Conservation (phyloP, 2,888 invertebrate genomes). For the Petrophora chlorosata region DNA sequence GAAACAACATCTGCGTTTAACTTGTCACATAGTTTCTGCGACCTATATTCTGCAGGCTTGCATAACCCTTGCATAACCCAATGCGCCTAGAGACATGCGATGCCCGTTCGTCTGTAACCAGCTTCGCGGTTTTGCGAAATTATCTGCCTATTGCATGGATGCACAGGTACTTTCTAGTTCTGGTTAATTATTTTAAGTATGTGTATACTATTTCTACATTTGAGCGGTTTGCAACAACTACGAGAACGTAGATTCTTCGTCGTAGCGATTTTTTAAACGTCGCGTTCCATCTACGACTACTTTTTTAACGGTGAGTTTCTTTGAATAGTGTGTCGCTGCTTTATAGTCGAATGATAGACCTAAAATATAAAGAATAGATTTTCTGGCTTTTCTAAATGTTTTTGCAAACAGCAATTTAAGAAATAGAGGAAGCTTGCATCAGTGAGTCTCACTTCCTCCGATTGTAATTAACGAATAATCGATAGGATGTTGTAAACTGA, state of each 20-base stretch:
- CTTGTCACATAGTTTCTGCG: slow-evolving; percentile 28
- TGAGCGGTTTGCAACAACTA: too few relatives aligned
- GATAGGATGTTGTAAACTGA: slow-evolving; percentile 54
- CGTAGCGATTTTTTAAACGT: too few relatives aligned
- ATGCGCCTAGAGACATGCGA: slow-evolving; percentile 58
- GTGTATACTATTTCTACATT: background rate
- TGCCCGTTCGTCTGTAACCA: slow-evolving; percentile 61
- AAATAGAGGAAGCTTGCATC: slow-evolving; percentile 43
- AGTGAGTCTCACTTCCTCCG: slow-evolving; percentile 44
- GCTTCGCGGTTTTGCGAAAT: slow-evolving; percentile 53
- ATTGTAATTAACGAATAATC: slow-evolving; percentile 26
- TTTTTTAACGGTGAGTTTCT: too few relatives aligned
- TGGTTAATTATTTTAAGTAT: slow-evolving; percentile 1
- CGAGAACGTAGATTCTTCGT: too few relatives aligned
- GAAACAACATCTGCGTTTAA: slow-evolving; percentile 28
- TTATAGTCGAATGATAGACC: too few relatives aligned
- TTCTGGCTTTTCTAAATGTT: slow-evolving; percentile 4
- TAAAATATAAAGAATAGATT: too few relatives aligned
- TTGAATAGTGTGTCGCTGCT: too few relatives aligned
- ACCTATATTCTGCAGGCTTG: slow-evolving; percentile 46
- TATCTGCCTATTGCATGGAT: slow-evolving; percentile 25
- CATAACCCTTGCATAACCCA: slow-evolving; percentile 59
- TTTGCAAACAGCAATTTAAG: slow-evolving; percentile 14
- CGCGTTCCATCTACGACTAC: too few relatives aligned
- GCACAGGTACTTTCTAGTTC: slow-evolving; percentile 16